These are phyloP conservation scores for Chesias legatella DNA, from an alignment of 2,888 invertebrate species.

Conservation along the genomic window DNA sequence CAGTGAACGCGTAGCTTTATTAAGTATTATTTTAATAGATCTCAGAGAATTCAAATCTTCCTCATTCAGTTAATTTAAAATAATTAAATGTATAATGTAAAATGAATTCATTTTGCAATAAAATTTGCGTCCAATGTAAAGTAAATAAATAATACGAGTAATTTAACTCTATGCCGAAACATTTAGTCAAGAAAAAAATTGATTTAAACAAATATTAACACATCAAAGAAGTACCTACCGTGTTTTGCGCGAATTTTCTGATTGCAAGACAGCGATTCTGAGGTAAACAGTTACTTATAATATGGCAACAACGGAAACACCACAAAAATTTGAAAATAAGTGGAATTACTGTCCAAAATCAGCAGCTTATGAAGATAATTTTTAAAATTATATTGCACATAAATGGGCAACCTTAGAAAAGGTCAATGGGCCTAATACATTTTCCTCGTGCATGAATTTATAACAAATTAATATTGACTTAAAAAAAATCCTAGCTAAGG, in stretches of 20 bases:
- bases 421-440: too few species aligned
- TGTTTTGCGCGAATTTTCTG: slow-evolving; percentile 21
- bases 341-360: slow-evolving; percentile 4
- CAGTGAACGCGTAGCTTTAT: too few species aligned
- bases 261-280: slow-evolving; percentile 50
- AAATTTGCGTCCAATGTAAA: slow-evolving; percentile 53
- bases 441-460: too few species aligned
- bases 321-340: slow-evolving; percentile 31
- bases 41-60: background rate
- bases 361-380: too few species aligned
- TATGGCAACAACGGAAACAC: slow-evolving; percentile 71
- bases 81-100: slow-evolving; percentile 18
- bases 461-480: too few species aligned
- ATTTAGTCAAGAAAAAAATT: slow-evolving; percentile 16
- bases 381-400: too few species aligned
- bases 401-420: too few species aligned
- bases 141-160: slow-evolving; percentile 48
- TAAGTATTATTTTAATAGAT: too few species aligned
- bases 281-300: slow-evolving; percentile 67
- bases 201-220: slow-evolving; percentile 17
- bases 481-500: too few species aligned
- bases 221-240: slow-evolving; percentile 25
- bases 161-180: slow-evolving; percentile 10
- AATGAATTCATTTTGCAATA: slow-evolving; percentile 42
- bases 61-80: slow-evolving; percentile 20